Evolutionary conservation across 2,113 vertebrate species (phyloP), one percentile per base, ranked within the genome.

Genomic region (Naja naja): DNA sequence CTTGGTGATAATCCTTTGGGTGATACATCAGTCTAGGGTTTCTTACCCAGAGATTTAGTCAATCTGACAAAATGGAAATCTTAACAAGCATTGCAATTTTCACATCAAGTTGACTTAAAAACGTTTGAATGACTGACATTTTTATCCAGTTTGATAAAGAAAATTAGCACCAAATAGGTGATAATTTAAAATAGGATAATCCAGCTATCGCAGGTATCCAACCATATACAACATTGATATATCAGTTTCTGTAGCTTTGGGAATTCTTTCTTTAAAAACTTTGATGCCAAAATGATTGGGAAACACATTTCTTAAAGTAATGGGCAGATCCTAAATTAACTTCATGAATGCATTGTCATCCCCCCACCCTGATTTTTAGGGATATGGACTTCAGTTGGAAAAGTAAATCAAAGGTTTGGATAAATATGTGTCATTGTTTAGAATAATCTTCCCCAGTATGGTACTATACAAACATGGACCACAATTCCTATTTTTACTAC

Each of bases 61-160:
- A 97, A 96, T 96, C 94, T 96, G 96, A 95, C 95, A 97, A 97
- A 74, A 96, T 92, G 95, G 95, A 96, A 97, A 96, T 97, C 96
- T 96, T 95, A 96, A 96, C 1, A 93, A 97, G 94, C 89, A 88
- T 95, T 96, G 96, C 91, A 97, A 97, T 97, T 96, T 97, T 96
- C 94, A 93, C 94, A 94, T 96, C 93, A 96, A 93, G 96, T 94
- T 96, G 93, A 96, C 94, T 94, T 95, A 96, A 97, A 47, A 97
- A 96, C 96, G 90, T 97, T 97, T 97, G 95, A 96, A 97, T 97
- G 96, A 96, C 95, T 96, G 93, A 96, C 92, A 96, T 95, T 97
- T 97, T 95, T 95, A 97, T 95, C 94, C 93, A 96, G 92, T 94
- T 96, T 96, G 92, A 95, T 97, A 93, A 97, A 95, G 93, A 97